phyloP scores from a whole-genome alignment of 2,888 invertebrate species.

The Catocala sponsa region DNA sequence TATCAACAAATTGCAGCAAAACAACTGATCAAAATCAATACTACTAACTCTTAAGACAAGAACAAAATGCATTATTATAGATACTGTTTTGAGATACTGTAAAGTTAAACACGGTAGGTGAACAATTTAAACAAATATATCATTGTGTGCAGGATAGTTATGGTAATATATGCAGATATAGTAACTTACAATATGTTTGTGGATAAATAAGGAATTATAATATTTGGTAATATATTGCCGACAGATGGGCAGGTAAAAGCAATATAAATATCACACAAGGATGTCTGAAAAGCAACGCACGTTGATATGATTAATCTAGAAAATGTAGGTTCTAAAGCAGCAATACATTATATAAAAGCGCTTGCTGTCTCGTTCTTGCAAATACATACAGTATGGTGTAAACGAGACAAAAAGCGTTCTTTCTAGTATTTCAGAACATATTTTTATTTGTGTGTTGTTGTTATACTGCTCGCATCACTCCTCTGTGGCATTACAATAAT shows the following conservation, averaged over 20 bases:
- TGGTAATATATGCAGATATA: slow-evolving; percentile 23
- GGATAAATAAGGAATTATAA: slow-evolving; percentile 29
- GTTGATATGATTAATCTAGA: no score
- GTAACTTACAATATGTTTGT: slow-evolving; percentile 35
- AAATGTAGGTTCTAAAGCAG: no score
- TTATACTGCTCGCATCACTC: slow-evolving; percentile 15
- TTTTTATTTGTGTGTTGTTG: background rate
- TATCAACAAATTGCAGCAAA: slow-evolving; percentile 22
- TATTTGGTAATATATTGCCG: slow-evolving; percentile 40
- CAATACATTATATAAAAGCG: no score
- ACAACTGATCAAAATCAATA: slow-evolving; percentile 13
- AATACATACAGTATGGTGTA: no score
- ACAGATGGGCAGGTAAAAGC: background rate
- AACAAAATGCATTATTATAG: slow-evolving; percentile 14
- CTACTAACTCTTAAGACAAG: background rate
- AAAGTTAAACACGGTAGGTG: background rate
- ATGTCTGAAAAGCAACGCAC: background rate
- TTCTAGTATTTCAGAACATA: no score
- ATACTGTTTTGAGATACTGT: slow-evolving; percentile 3
- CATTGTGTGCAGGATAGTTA: slow-evolving; percentile 28
- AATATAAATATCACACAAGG: slow-evolving; percentile 1
- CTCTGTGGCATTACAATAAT: slow-evolving; percentile 19
- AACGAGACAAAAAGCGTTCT: no score
- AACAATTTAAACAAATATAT: slow-evolving; percentile 22
- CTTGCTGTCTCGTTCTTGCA: no score